Evolutionary conservation across 2,113 vertebrate genomes (phyloP), one percentile per base, ranked within the genome.

Genomic region (Phylloscopus trochiloides): DNA sequence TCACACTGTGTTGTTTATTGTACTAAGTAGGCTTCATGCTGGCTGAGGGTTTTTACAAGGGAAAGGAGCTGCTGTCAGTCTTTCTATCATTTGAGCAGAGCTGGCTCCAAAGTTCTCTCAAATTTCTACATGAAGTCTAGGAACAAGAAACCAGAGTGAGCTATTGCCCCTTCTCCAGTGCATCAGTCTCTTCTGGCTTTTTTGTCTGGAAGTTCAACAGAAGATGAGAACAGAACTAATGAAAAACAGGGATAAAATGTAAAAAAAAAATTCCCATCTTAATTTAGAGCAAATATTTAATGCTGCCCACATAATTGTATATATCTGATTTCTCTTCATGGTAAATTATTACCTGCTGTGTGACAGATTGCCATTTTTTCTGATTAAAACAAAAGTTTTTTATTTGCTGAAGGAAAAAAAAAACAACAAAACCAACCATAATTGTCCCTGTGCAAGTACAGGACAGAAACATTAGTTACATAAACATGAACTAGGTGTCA

Each of bases 11-110:
- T 96, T 98, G 98, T 98, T 98, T 98, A 98, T 98, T 98, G 97
- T 98, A 98, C 97, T 98, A 98, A 99, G 98, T 98, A 98, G 98
- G 95, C 97, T 97, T 97, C 98, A 98, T 90, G 98, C 97, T 98
- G 98, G 89, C 94, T 96, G 93, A 92, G 96, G 97, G 96, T 95
- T 98, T 98, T 98, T 98, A 97, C 97, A 98, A 97, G 97, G 93
- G 85, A 91, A 98, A 97, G 88, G 94, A 97, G 92, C 96, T 97
- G 97, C 98, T 98, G 98, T 98, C 98, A 98, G 97, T 95, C 97
- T 97, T 97, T 96, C 97, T 95, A 95, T 98, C 97, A 97, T 97
- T 81, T 92, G 93, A 96, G 93, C 80, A 96, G 97, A 98, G 75
- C 89, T 92, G 91, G 62, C 84, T 96, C 88, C 93, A 84, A 95